phyloP scores from a whole-genome alignment of 2,797 vertebrate species.

The Prionace glauca region DNA sequence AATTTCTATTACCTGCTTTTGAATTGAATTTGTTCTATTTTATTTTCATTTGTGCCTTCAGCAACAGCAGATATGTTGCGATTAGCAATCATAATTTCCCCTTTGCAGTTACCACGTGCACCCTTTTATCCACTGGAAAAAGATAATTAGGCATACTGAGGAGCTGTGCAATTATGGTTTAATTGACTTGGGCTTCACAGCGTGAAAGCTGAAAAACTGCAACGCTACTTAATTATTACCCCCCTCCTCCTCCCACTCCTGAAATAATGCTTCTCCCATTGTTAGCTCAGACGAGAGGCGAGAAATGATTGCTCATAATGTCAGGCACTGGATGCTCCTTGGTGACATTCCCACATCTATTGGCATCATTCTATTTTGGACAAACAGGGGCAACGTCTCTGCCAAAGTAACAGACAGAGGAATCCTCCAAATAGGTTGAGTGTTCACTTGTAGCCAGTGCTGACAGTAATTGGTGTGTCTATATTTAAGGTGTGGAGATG shows the following conservation, averaged over 20 bases:
- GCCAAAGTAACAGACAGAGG: background rate
- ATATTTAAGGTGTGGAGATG: background rate
- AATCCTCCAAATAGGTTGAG: background rate
- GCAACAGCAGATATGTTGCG: background rate
- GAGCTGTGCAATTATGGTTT: constrained; percentile 34
- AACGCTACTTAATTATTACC: constrained; percentile 24
- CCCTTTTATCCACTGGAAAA: constrained; percentile 14
- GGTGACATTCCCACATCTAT: background rate
- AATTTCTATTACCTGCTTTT: constrained; percentile 33
- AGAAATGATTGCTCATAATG: background rate
- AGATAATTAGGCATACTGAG: constrained; percentile 31
- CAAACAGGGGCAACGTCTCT: background rate
- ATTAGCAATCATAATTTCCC: constrained; percentile 28
- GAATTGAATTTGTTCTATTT: constrained; percentile 18
- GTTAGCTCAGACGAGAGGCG: background rate
- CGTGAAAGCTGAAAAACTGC: constrained; percentile 24
- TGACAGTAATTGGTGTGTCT: background rate
- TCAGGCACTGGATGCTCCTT: background rate
- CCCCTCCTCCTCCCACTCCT: background rate
- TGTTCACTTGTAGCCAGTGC: background rate
- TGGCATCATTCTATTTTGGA: background rate
- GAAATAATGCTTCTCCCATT: constrained; percentile 3
- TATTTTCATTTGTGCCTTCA: constrained; percentile 15
- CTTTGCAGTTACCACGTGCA: background rate
- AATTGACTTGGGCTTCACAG: constrained; percentile 15